Conservation (phyloP, 2,888 invertebrate genomes). For the Disparrhopalites patrizii region DNA sequence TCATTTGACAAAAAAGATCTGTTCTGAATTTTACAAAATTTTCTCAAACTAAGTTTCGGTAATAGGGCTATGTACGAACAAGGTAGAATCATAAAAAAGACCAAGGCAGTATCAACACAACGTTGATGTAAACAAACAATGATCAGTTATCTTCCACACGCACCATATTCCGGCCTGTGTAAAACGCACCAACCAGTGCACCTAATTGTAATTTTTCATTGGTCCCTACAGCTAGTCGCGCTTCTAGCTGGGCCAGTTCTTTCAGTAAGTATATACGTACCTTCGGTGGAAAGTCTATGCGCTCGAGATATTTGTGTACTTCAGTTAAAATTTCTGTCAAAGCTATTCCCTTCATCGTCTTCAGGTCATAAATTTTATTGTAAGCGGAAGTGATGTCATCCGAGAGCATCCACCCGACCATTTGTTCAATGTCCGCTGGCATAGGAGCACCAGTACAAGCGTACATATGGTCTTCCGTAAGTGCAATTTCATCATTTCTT, state of each 20-base stretch:
- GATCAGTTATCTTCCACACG: background rate
- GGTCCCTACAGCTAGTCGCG: constrained; percentile 77
- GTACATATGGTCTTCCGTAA: constrained; percentile 88
- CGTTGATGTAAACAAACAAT: too few species aligned
- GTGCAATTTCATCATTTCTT: constrained; percentile 57
- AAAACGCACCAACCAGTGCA: constrained; percentile 83
- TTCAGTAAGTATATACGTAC: constrained; percentile 73
- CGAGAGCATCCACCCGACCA: constrained; percentile 80
- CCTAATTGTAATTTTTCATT: constrained; percentile 87
- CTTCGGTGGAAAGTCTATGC: constrained; percentile 79
- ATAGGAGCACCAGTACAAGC: constrained; percentile 95
- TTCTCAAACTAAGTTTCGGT: too few species aligned
- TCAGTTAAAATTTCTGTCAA: constrained; percentile 90
- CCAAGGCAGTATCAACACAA: too few species aligned
- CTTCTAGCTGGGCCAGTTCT: constrained; percentile 86
- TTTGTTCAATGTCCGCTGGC: constrained; percentile 78
- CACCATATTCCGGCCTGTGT: constrained; percentile 60
- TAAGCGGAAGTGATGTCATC: constrained; percentile 70
- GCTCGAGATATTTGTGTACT: constrained; percentile 78
- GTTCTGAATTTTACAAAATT: too few species aligned
- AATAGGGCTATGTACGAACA: too few species aligned
- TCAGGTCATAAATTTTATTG: constrained; percentile 69
- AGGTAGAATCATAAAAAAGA: too few species aligned
- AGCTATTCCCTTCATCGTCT: constrained; percentile 84
- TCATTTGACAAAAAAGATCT: too few species aligned